Evolutionary conservation across 2,797 vertebrate species (phyloP).

Genomic region (Peromyscus eremicus): DNA sequence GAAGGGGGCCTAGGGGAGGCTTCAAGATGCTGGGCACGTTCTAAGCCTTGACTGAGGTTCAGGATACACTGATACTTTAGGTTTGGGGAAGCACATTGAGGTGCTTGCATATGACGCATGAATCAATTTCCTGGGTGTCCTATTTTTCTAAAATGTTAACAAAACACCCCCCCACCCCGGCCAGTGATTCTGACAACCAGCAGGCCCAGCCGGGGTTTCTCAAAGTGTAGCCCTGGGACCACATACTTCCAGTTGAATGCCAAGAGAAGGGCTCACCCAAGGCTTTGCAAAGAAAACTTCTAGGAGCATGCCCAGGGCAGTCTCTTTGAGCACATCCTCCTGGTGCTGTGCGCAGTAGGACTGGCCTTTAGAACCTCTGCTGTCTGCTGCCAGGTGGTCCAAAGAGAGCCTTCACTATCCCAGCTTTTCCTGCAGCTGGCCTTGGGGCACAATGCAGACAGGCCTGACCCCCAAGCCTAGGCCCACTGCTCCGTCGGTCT

Average conservation of each 20-base stretch:
- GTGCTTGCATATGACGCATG: neutral
- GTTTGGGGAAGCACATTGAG: neutral
- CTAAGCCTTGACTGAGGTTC: neutral
- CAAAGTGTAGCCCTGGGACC: neutral
- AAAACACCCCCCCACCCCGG: neutral
- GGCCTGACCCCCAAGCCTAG: neutral
- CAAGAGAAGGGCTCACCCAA: slow-evolving; percentile 1
- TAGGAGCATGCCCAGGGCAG: neutral
- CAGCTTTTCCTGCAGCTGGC: neutral
- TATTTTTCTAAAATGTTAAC: neutral
- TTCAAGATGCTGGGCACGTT: neutral
- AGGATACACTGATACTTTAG: neutral
- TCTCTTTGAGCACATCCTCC: slow-evolving; percentile 1
- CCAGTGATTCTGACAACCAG: neutral
- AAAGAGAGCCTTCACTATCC: neutral
- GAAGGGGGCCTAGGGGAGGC: neutral
- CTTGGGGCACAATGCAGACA: neutral
- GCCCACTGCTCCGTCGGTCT: neutral
- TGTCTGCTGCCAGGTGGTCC: neutral
- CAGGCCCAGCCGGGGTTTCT: neutral
- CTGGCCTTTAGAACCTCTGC: neutral
- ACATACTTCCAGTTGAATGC: neutral
- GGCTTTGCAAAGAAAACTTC: neutral
- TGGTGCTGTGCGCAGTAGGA: neutral
- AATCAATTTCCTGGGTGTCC: neutral